Evolutionary conservation across 2,888 invertebrate genomes (phyloP).

Genomic region (Eretmocerus hayati): DNA sequence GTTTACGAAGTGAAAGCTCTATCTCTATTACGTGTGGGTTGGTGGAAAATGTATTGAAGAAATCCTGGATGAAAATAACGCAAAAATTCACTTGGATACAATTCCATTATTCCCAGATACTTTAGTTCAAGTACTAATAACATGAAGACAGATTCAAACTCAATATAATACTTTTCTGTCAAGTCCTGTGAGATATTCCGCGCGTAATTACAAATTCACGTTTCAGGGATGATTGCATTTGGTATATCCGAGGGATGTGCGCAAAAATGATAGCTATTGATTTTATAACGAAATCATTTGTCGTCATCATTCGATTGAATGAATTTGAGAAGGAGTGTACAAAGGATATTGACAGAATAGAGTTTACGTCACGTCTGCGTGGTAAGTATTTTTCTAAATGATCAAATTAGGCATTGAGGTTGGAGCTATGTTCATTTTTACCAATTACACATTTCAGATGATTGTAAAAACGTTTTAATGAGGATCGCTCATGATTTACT

Average conservation of each 20-base stretch:
- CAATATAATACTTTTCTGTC: too few species aligned
- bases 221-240: conserved; percentile 34
- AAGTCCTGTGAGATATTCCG: too few species aligned
- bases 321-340: conserved; percentile 7
- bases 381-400: conserved; percentile 23
- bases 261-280: conserved; percentile 27
- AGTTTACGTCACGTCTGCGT: conserved; percentile 27
- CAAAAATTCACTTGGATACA: too few species aligned
- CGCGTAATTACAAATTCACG: too few species aligned
- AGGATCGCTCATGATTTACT: conserved; percentile 32
- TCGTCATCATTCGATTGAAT: conserved; percentile 27
- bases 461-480: conserved; percentile 24
- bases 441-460: conserved; percentile 23
- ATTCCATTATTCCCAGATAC: too few species aligned
- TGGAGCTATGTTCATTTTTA: conserved; percentile 3
- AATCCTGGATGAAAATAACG: too few species aligned
- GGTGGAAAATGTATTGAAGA: too few species aligned
- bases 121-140: too few species aligned
- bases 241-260: conserved; percentile 27
- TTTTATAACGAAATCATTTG: conserved; percentile 33
- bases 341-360: conserved; percentile 24
- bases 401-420: neutral
- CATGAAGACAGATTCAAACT: too few species aligned
- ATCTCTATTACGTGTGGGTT: too few species aligned
- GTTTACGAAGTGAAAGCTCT: too few species aligned